Conservation (phyloP, 2,113 vertebrate genomes). For the Muntiacus muntjak region DNA sequence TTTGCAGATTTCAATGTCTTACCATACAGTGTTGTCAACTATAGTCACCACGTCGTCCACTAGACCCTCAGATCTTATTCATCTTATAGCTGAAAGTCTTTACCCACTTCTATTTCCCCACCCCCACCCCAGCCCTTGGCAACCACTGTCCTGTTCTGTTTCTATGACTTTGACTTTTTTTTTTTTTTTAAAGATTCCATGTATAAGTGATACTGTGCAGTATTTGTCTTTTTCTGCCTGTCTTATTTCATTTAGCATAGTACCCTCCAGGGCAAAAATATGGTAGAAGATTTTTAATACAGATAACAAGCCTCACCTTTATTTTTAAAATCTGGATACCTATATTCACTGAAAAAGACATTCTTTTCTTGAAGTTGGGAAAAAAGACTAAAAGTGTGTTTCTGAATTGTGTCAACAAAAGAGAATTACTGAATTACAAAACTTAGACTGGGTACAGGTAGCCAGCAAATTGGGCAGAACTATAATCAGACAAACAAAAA, state of each 20-base stretch:
- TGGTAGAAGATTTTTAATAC: background rate
- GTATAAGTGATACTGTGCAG: background rate
- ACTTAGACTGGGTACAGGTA: background rate
- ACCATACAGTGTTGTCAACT: background rate
- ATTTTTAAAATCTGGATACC: background rate
- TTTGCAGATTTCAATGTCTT: background rate
- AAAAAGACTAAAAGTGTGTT: background rate
- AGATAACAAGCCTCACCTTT: background rate
- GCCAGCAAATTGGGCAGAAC: background rate
- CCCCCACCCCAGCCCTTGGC: background rate
- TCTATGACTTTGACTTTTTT: background rate
- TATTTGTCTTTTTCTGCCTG: background rate
- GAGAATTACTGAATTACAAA: background rate
- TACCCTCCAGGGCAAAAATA: background rate
- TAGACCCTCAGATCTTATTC: background rate
- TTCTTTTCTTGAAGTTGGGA: background rate
- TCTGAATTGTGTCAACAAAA: background rate
- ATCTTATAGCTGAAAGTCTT: background rate
- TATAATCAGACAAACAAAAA: background rate
- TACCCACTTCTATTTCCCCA: background rate
- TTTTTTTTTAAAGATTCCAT: background rate
- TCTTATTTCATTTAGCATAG: background rate
- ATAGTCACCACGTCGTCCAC: background rate
- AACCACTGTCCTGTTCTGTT: background rate
- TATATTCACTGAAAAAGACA: background rate